Conservation (phyloP, 2,113 vertebrate species). For the Cryptomyrus ogoouensis region DNA sequence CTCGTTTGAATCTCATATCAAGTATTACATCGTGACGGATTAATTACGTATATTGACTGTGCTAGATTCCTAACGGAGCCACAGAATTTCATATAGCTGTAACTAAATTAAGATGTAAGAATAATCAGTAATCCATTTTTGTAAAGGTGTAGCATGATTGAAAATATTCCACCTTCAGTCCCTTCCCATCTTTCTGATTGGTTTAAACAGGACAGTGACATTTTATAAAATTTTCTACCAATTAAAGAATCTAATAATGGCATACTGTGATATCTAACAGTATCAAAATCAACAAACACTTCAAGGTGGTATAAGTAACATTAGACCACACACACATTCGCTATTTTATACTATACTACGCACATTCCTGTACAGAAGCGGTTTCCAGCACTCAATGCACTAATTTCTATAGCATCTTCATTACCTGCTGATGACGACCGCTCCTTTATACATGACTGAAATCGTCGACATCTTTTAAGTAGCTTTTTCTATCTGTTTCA, state of each 20-base stretch:
- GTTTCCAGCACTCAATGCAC: not conserved
- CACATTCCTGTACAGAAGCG: not conserved
- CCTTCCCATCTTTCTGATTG: not conserved
- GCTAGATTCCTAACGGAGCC: not conserved
- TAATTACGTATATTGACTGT: not conserved
- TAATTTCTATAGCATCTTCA: not conserved
- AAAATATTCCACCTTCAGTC: not conserved
- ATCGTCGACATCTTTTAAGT: conserved; percentile 67
- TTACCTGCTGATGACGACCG: conserved; percentile 75
- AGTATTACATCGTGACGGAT: not conserved
- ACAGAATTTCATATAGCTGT: not conserved
- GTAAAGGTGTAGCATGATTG: not conserved
- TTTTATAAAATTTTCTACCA: not conserved
- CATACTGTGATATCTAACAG: not conserved
- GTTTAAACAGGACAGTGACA: not conserved
- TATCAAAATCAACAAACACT: not conserved
- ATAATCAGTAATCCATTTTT: not conserved
- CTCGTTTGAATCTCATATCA: not conserved
- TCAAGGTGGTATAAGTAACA: not conserved
- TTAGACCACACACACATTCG: not conserved
- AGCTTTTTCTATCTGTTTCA: conserved; percentile 26
- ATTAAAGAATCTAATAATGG: not conserved
- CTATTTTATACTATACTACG: not conserved
- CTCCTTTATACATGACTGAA: conserved; percentile 73
- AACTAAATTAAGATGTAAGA: not conserved